Conservation (phyloP, 2,888 invertebrate genomes). For the Athetis lepigone region DNA sequence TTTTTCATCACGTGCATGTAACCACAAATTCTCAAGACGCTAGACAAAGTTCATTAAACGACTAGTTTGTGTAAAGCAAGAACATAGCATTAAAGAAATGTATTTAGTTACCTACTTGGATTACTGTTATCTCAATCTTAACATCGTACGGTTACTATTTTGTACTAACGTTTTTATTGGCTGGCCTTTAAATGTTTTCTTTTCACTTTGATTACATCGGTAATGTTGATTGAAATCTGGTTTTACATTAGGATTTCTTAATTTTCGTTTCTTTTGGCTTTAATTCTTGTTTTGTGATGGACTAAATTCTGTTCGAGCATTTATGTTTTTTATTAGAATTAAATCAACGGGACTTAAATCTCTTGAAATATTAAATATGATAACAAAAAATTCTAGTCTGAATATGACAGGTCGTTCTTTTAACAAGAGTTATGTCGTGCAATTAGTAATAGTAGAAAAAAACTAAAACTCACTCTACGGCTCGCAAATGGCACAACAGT, state of each 20-base stretch:
- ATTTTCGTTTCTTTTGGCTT: conserved; percentile 50
- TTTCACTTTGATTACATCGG: conserved; percentile 66
- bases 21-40: conserved; percentile 24
- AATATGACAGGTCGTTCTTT: conserved; percentile 44
- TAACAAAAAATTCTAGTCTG: conserved; percentile 41
- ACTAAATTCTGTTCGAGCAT: conserved; percentile 28
- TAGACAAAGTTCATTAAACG: conserved; percentile 54
- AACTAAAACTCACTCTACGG: conserved; percentile 31
- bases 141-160: conserved; percentile 71
- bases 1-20: conserved; percentile 6
- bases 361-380: conserved; percentile 20
- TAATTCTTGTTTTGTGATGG: conserved; percentile 34
- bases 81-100: conserved; percentile 72
- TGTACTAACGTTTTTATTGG: conserved; percentile 76
- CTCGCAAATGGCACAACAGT: conserved; percentile 46
- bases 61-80: conserved; percentile 55
- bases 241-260: conserved; percentile 59
- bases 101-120: conserved; percentile 75
- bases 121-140: conserved; percentile 75
- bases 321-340: conserved; percentile 29
- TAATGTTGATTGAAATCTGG: conserved; percentile 61
- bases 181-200: conserved; percentile 64
- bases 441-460: conserved; percentile 45
- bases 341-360: conserved; percentile 37
- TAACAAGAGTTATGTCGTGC: conserved; percentile 44